Evolutionary conservation across 2,797 vertebrate species (phyloP).

Genomic region (Dipus sagitta): DNA sequence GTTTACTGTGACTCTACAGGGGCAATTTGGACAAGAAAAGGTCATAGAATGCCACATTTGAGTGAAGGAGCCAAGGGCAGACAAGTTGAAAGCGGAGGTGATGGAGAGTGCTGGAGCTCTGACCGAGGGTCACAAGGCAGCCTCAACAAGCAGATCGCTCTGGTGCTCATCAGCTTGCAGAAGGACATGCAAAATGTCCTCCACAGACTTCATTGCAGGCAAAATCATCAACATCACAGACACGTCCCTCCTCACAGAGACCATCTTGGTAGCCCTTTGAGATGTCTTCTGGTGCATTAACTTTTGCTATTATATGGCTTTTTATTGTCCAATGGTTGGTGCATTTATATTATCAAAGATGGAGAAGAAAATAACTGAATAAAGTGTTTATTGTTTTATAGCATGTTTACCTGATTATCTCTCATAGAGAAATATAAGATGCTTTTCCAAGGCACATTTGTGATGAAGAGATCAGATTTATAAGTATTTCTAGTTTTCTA

Average conservation of each 20-base stretch:
- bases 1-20: constrained; percentile 98
- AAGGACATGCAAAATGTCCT: constrained; percentile 99
- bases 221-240: constrained; percentile 87
- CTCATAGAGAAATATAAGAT: constrained; percentile 69
- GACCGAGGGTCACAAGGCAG: constrained; percentile 86
- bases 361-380: too few relatives aligned
- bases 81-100: constrained; percentile 91
- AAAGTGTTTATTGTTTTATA: constrained; percentile 77
- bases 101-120: constrained; percentile 91
- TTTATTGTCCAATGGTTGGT: constrained; percentile 97
- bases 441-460: constrained; percentile 70
- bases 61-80: constrained; percentile 87
- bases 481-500: constrained; percentile 74
- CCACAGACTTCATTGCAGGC: constrained; percentile 97
- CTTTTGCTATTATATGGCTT: constrained; percentile 95
- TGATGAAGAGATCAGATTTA: constrained; percentile 76
- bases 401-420: constrained; percentile 78
- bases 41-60: constrained; percentile 86
- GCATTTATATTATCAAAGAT: constrained; percentile 88
- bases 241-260: constrained; percentile 87
- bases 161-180: constrained; percentile 93
- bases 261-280: constrained; percentile 97
- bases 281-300: constrained; percentile 93
- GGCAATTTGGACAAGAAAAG: constrained; percentile 92
- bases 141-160: constrained; percentile 95